These are phyloP conservation scores for Paelopatides confundens DNA, from an alignment of 53 echinoderm and acorn worm genomes.

Conservation along the genomic window DNA sequence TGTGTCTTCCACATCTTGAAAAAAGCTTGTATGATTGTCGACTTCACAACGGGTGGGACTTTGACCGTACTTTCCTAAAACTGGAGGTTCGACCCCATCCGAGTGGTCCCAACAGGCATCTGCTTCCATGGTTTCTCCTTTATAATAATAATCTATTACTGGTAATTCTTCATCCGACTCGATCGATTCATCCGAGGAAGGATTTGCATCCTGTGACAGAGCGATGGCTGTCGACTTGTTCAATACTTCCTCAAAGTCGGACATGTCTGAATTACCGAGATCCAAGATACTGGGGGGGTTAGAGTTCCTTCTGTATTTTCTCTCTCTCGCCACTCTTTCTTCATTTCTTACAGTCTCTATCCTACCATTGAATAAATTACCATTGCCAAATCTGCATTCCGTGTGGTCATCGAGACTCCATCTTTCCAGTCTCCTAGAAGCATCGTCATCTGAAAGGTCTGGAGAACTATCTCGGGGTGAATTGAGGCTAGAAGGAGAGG, in stretches of 20 bases:
- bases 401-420: no score
- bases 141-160: constrained; percentile 11
- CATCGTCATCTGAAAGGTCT: neutral
- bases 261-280: neutral
- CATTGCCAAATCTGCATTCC: no score
- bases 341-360: neutral
- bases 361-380: no score
- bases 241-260: constrained; percentile 20
- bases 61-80: neutral
- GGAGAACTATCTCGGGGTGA: neutral
- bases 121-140: neutral
- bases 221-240: neutral
- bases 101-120: neutral
- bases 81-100: neutral
- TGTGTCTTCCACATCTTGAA: neutral
- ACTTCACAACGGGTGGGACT: neutral
- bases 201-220: neutral
- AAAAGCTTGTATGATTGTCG: neutral
- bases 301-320: no score
- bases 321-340: neutral
- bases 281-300: neutral
- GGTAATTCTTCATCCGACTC: constrained; percentile 18
- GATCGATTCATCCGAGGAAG: neutral
- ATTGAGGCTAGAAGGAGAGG: neutral
- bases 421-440: neutral